Percentiles rank a stretch among this genome's conserved stretches.
Evolutionary conservation across 2,888 invertebrate species (phyloP).

Genomic region (Brassicogethes aeneus): DNA sequence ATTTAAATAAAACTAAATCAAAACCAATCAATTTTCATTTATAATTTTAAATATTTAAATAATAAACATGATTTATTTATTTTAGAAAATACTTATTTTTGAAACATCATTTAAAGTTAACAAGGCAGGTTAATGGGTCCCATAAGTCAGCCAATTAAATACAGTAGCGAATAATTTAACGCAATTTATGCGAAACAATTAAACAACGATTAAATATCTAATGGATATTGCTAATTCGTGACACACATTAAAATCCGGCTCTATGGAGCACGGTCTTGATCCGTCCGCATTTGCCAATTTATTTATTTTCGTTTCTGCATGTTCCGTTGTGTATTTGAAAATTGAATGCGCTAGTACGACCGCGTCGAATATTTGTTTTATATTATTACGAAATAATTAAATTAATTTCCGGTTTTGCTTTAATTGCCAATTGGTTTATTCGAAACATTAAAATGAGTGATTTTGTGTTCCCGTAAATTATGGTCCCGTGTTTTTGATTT

Average conservation of each 20-base stretch:
- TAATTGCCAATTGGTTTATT: neutral
- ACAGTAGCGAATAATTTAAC: neutral
- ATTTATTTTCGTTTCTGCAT: neutral
- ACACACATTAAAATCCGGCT: neutral
- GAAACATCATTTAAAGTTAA: too few relatives aligned
- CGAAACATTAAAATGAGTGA: neutral
- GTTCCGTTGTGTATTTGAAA: neutral
- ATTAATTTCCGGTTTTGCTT: neutral
- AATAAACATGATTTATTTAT: too few relatives aligned
- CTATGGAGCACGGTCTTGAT: neutral
- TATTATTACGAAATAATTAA: neutral
- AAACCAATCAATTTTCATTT: too few relatives aligned
- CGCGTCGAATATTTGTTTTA: neutral
- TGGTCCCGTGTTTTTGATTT: neutral
- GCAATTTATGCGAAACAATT: neutral
- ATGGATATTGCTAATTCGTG: slow-evolving; percentile 1
- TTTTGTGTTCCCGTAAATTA: neutral
- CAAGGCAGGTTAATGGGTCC: too few relatives aligned
- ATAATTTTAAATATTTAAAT: too few relatives aligned
- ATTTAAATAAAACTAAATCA: too few relatives aligned
- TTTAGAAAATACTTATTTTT: too few relatives aligned
- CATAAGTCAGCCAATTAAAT: too few relatives aligned
- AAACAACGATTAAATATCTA: neutral
- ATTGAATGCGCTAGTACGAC: neutral
- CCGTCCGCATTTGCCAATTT: neutral